These are phyloP conservation scores for Phymastichus coffea DNA, from an alignment of 1,140 invertebrate genomes.

Conservation along the genomic window DNA sequence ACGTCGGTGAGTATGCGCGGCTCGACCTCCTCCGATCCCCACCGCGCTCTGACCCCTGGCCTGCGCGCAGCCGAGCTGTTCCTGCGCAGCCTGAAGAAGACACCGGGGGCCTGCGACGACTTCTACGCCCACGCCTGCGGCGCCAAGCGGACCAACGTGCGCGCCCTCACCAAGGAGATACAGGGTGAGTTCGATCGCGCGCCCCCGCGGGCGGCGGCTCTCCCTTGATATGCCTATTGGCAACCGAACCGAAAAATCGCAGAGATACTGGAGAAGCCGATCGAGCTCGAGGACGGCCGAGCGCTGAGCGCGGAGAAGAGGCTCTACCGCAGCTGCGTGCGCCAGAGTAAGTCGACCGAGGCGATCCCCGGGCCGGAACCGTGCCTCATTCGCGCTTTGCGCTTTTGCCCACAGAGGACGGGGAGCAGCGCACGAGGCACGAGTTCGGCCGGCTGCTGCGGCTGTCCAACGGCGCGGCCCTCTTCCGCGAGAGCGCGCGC, in stretches of 20 bases:
- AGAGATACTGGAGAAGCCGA: slow-evolving; percentile 17
- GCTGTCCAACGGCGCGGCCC: slow-evolving; percentile 5
- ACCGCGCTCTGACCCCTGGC: too few species aligned
- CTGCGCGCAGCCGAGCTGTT: slow-evolving; percentile 26
- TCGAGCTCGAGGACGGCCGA: slow-evolving; percentile 7
- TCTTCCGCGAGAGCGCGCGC: not conserved
- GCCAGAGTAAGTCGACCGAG: not conserved
- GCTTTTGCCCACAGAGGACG: not conserved
- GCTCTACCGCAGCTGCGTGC: slow-evolving; percentile 26
- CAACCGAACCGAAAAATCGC: too few species aligned
- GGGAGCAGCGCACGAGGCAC: not conserved
- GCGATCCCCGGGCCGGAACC: too few species aligned
- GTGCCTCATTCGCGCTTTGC: too few species aligned
- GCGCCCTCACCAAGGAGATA: slow-evolving; percentile 4
- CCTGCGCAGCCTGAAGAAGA: slow-evolving; percentile 15
- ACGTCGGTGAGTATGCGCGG: too few species aligned
- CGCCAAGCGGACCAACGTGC: not conserved
- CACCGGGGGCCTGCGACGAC: slow-evolving; percentile 11
- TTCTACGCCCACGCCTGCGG: slow-evolving; percentile 11
- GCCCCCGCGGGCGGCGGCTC: too few species aligned
- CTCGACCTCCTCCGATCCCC: too few species aligned
- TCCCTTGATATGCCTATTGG: too few species aligned
- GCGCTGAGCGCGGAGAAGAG: slow-evolving; percentile 18
- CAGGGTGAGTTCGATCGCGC: slow-evolving; percentile 16
- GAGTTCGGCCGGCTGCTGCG: slow-evolving; percentile 6